These are phyloP conservation scores for Neosilurus hyrtlii DNA, from an alignment of 2,797 vertebrate species.

Conservation along the genomic window DNA sequence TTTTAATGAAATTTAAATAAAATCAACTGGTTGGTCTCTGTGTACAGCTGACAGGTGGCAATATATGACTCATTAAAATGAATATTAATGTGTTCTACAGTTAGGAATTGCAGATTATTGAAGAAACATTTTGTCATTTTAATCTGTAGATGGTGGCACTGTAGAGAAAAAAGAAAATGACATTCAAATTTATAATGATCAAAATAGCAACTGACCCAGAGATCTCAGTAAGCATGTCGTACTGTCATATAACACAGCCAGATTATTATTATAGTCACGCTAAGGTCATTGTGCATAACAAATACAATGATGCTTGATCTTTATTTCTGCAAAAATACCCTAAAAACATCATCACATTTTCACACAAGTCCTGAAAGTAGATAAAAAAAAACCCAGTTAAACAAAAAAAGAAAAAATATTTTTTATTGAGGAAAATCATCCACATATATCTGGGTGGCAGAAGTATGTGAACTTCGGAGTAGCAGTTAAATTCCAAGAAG, in stretches of 20 bases:
- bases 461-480: too few species aligned
- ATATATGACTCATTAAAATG: not conserved
- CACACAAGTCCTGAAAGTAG: too few species aligned
- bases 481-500: too few species aligned
- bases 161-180: not conserved
- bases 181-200: not conserved
- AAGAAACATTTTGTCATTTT: not conserved
- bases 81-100: constrained; percentile 3
- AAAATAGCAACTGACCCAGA: not conserved
- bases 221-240: not conserved
- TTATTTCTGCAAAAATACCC: too few species aligned
- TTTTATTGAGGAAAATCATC: too few species aligned
- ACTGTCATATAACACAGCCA: not conserved
- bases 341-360: too few species aligned
- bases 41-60: not conserved
- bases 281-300: too few species aligned
- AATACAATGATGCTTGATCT: too few species aligned
- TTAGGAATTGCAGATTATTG: not conserved
- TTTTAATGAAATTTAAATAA: constrained; percentile 36
- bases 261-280: not conserved
- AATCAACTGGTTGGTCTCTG: not conserved
- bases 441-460: too few species aligned
- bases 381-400: too few species aligned
- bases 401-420: too few species aligned
- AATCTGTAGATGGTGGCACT: not conserved